Conservation (phyloP, 2,888 invertebrate genomes). For the Meta bourneti region DNA sequence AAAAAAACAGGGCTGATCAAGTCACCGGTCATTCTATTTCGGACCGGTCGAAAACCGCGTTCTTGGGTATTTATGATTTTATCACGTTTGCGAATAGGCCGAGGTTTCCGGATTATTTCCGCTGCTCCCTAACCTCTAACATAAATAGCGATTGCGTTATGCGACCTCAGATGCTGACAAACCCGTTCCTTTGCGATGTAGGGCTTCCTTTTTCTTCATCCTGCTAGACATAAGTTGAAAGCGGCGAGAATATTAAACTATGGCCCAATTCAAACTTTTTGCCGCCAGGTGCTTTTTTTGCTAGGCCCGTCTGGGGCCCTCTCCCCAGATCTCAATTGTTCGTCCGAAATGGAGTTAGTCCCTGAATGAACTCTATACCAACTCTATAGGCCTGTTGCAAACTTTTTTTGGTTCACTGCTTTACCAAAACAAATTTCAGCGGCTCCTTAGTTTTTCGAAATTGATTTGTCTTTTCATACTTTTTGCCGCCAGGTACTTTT, state of each 20-base stretch:
- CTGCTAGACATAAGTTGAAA: conserved; percentile 4
- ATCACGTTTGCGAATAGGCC: conserved; percentile 12
- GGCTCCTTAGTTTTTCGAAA: not conserved
- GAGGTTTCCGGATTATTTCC: conserved; percentile 57
- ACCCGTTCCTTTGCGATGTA: conserved; percentile 40
- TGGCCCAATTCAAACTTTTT: conserved; percentile 19
- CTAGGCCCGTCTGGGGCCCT: not conserved
- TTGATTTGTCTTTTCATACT: not conserved
- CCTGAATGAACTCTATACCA: not conserved
- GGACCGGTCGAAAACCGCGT: no score
- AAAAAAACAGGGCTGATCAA: no score
- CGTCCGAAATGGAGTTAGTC: no score
- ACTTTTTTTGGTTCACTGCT: not conserved
- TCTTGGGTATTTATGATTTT: not conserved
- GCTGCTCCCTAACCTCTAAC: conserved; percentile 39
- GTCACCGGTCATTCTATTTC: not conserved
- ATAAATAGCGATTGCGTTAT: conserved; percentile 68
- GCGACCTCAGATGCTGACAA: conserved; percentile 56
- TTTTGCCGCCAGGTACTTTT: no score
- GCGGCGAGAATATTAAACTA: conserved; percentile 47
- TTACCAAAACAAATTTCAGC: not conserved
- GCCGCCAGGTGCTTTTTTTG: not conserved
- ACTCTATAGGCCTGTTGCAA: not conserved
- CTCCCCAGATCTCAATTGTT: not conserved
- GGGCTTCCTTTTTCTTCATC: not conserved